phyloP scores from a whole-genome alignment of 2,888 invertebrate genomes.

The Lapara coniferarum region DNA sequence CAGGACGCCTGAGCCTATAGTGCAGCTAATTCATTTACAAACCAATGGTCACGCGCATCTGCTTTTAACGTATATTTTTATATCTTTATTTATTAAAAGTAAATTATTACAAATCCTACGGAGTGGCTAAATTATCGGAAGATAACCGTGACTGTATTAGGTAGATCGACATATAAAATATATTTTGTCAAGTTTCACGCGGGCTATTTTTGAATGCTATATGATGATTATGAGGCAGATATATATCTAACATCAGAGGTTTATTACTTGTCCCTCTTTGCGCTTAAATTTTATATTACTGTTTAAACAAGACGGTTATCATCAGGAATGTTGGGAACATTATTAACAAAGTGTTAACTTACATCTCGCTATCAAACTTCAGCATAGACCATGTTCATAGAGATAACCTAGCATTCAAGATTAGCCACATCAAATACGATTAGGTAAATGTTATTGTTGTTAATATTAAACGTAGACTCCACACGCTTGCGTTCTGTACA shows the following conservation, averaged over 20 bases:
- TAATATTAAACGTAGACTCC: conserved; percentile 55
- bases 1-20: background rate
- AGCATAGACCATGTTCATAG: background rate
- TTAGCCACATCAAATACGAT: conserved; percentile 40
- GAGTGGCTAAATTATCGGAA: conserved; percentile 55
- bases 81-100: conserved; percentile 72
- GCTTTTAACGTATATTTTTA: conserved; percentile 75
- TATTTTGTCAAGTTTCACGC: conserved; percentile 37
- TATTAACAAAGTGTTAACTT: background rate
- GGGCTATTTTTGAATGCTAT: conserved; percentile 39
- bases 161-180: conserved; percentile 36
- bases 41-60: conserved; percentile 21
- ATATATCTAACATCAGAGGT: no score
- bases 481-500: conserved; percentile 72
- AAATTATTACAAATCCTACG: conserved; percentile 70
- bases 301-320: no score
- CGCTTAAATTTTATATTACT: no score
- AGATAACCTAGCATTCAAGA: conserved; percentile 46
- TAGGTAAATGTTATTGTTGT: conserved; percentile 53
- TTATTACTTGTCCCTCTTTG: no score
- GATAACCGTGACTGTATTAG: conserved; percentile 51
- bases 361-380: background rate
- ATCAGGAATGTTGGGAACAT: no score
- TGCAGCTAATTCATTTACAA: background rate
- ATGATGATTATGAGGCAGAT: background rate